phyloP scores from a whole-genome alignment of 1,140 invertebrate genomes.

The Heliconius hewitsoni region DNA sequence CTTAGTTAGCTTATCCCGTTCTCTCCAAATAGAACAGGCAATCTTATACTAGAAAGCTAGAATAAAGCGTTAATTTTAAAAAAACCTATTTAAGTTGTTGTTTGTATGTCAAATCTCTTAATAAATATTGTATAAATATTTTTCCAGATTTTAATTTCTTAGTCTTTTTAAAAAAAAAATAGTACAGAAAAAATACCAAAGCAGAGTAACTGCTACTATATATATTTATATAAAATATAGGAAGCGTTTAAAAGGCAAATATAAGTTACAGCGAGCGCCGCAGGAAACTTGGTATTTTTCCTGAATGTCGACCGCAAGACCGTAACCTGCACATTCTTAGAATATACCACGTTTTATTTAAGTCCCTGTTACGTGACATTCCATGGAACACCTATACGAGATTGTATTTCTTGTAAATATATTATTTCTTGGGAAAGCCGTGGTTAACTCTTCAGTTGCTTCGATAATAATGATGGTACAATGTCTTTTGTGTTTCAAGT shows the following conservation, averaged over 20 bases:
- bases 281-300: not conserved
- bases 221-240: not conserved
- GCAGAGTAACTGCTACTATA: not conserved
- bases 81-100: too few relatives aligned
- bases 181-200: not conserved
- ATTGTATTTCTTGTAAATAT: not conserved
- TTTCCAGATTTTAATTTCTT: too few relatives aligned
- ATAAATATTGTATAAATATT: too few relatives aligned
- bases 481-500: not conserved
- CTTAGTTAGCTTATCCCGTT: too few relatives aligned
- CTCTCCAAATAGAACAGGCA: too few relatives aligned
- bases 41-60: too few relatives aligned
- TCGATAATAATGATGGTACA: not conserved
- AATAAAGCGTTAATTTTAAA: too few relatives aligned
- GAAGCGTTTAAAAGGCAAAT: not conserved
- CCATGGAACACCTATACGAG: not conserved
- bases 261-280: not conserved
- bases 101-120: too few relatives aligned
- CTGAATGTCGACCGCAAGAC: conserved; percentile 7
- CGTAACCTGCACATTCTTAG: not conserved
- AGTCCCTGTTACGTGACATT: not conserved
- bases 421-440: not conserved
- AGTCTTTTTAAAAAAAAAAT: not conserved
- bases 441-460: not conserved
- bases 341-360: not conserved